phyloP scores from a whole-genome alignment of 1,140 invertebrate species.

The Sycobia sp. region DNA sequence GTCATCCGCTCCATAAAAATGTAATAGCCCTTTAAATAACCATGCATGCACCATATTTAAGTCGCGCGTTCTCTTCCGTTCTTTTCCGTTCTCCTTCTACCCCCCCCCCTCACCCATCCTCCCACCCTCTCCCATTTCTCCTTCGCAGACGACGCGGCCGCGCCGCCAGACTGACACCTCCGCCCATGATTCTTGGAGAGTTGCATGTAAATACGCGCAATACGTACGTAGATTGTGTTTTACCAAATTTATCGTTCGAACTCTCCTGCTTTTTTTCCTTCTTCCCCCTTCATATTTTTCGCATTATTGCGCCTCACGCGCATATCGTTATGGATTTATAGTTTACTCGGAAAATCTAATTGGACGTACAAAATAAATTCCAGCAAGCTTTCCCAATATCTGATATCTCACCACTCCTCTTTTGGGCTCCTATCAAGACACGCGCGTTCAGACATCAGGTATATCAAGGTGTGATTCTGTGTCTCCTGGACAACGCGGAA shows the following conservation, averaged over 20 bases:
- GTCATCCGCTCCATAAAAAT: slow-evolving; percentile 47
- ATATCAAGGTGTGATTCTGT: no score
- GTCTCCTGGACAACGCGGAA: no score
- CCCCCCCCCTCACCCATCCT: background rate
- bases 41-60: slow-evolving; percentile 43
- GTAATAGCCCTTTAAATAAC: slow-evolving; percentile 49
- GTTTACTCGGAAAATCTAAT: no score
- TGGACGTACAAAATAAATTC: no score
- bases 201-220: background rate
- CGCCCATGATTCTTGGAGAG: background rate
- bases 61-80: slow-evolving; percentile 30
- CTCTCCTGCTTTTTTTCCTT: background rate
- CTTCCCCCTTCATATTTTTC: background rate
- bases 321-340: no score
- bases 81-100: background rate
- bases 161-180: background rate
- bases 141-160: background rate
- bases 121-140: no score
- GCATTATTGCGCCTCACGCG: no score
- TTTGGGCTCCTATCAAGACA: no score
- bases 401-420: no score
- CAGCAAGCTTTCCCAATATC: no score
- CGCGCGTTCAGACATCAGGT: no score
- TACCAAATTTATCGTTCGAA: background rate
- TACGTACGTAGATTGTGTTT: background rate